Evolutionary conservation across 2,888 invertebrate species (phyloP).

Genomic region (Andrena camellia): DNA sequence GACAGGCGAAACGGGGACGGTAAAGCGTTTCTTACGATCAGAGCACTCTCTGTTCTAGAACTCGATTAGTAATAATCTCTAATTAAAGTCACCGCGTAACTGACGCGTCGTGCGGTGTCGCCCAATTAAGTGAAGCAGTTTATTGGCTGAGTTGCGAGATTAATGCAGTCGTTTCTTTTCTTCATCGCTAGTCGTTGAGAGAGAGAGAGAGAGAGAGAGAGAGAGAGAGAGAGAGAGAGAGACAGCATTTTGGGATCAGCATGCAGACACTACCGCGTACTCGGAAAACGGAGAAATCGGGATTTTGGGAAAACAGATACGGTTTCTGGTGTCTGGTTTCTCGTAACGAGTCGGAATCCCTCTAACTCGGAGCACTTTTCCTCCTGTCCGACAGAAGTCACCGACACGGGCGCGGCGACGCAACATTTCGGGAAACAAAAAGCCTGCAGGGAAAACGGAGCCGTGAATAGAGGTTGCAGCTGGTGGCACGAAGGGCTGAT

Average conservation of each 20-base stretch:
- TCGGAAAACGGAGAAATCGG: not conserved
- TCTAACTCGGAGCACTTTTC: slow-evolving; percentile 3
- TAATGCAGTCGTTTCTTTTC: not conserved
- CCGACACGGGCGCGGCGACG: slow-evolving; percentile 2
- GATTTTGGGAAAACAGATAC: slow-evolving; percentile 7
- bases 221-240: too few species aligned
- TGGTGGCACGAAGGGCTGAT: slow-evolving; percentile 39
- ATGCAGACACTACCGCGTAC: not conserved
- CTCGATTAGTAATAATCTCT: slow-evolving; percentile 74
- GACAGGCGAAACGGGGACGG: too few species aligned
- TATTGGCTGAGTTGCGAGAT: not conserved
- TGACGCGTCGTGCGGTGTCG: slow-evolving; percentile 20
- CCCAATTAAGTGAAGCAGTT: slow-evolving; percentile 43
- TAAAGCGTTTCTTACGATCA: not conserved
- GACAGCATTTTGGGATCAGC: not conserved
- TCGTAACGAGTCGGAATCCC: slow-evolving; percentile 19
- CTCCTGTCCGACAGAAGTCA: not conserved
- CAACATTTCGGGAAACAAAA: slow-evolving; percentile 27
- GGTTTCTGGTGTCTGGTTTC: slow-evolving; percentile 4
- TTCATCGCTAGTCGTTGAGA: not conserved
- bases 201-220: not conserved
- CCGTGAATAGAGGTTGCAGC: slow-evolving; percentile 20
- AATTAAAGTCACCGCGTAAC: slow-evolving; percentile 69
- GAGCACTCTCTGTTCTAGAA: too few species aligned
- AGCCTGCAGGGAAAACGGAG: slow-evolving; percentile 16